Evolutionary conservation across 2,113 vertebrate species (phyloP).

Genomic region (Perca fluviatilis): DNA sequence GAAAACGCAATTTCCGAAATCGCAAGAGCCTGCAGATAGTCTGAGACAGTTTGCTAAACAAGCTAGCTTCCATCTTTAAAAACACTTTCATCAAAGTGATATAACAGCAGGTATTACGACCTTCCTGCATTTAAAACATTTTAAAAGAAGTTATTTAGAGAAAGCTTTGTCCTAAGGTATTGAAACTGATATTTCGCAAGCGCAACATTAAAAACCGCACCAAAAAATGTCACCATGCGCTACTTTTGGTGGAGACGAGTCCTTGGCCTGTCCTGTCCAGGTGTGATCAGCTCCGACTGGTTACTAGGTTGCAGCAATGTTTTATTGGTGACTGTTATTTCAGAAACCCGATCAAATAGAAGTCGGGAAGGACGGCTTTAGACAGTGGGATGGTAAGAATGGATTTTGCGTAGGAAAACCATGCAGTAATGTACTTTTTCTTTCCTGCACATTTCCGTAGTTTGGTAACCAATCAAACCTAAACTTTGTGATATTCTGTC

Average conservation of each 20-base stretch:
- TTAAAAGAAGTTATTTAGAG: neutral
- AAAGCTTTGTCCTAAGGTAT: neutral
- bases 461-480: conserved; percentile 71
- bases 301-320: conserved; percentile 87
- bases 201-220: neutral
- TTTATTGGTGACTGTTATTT: conserved; percentile 92
- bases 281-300: conserved; percentile 84
- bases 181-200: neutral
- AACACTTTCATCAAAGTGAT: neutral
- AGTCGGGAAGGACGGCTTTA: conserved; percentile 91
- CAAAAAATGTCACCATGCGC: conserved; percentile 16
- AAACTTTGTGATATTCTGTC: conserved; percentile 56
- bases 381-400: conserved; percentile 94
- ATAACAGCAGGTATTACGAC: neutral
- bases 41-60: neutral
- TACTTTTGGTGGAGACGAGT: conserved; percentile 78
- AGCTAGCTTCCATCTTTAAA: neutral
- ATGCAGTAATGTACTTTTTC: conserved; percentile 87
- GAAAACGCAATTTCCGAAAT: neutral
- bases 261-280: conserved; percentile 85
- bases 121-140: neutral
- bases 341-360: conserved; percentile 91
- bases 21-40: neutral
- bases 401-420: conserved; percentile 87
- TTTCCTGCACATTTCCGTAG: conserved; percentile 77